Base-by-base conservation (phyloP, 2,797 vertebrate species). In the Hydrolagus colliei region DNA sequence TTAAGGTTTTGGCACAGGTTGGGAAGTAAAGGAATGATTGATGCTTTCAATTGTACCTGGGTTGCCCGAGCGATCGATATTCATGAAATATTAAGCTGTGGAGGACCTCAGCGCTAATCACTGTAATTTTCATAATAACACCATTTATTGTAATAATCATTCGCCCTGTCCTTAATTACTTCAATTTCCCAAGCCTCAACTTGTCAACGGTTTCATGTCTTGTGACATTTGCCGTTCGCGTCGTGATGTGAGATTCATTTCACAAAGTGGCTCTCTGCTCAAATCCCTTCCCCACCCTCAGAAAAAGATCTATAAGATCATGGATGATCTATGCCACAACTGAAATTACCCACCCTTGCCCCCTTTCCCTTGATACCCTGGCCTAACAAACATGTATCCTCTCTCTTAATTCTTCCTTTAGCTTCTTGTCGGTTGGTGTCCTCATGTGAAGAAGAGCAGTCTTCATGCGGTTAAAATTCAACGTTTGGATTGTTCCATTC, bases 111-210 rank as follows among this genome's bases (percentile, higher is more conserved):
- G 12, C 35, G 79, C 16, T 71, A 63, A 84, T 84, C 35, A 52
- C 71, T 68, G 65, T 71, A 68, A 71, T 84, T 41, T 82, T 82
- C 63, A 82, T 82, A 11, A 68, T 68, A 71, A 41, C 4, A 0
- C 79, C 65, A 84, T n/a, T 71, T 41, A 84, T 84, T 71, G 65
- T 2, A 41, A 84, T 71, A 84, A 84, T 68, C 14, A 10, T 84
- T 84, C 71, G 16, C 79, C 65, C 79, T 84, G 14, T 9, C 32
- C 22, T 20, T 71, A 84, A 84, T 71, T 84, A 65, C 32, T 84
- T n/a, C 79, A 52, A 41, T 11, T 41, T 71, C 65, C 32, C 18
- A 84, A 41, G 65, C 35, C 32, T 20, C 9, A 71, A 27, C n/a
- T 35, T 11, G 32, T 20, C 63, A 52, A 32, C 79, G 20, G 11